Percentiles rank a stretch among this genome's conserved stretches.
phyloP scores from a whole-genome alignment of 2,113 vertebrate species.

The Lophius piscatorius region DNA sequence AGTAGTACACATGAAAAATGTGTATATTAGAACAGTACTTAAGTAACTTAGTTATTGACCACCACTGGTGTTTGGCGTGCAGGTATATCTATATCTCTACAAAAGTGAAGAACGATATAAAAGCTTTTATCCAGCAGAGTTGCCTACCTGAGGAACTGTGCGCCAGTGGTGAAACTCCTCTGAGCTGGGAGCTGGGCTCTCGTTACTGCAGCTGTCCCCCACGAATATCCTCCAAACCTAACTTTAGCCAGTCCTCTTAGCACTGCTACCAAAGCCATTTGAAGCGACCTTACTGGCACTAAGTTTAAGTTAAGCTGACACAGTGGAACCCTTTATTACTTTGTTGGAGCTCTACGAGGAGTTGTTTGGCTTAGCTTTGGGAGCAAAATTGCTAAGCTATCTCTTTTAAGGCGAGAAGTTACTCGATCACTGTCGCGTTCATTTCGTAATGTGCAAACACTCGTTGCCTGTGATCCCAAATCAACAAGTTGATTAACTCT shows the following conservation, averaged over 20 bases:
- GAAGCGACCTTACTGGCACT: not conserved
- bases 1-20: too few relatives aligned
- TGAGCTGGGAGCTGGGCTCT: not conserved
- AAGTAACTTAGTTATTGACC: too few relatives aligned
- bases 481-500: not conserved
- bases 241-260: slow-evolving; percentile 36
- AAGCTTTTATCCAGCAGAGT: too few relatives aligned
- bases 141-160: slow-evolving; percentile 47
- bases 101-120: too few relatives aligned
- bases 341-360: not conserved
- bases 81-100: too few relatives aligned
- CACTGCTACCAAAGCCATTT: slow-evolving; percentile 62
- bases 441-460: slow-evolving; percentile 43
- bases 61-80: too few relatives aligned
- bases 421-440: slow-evolving; percentile 43
- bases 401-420: slow-evolving; percentile 45
- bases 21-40: too few relatives aligned
- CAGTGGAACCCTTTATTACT: not conserved
- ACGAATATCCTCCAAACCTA: slow-evolving; percentile 12
- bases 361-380: too few relatives aligned
- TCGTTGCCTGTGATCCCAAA: not conserved
- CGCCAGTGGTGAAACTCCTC: slow-evolving; percentile 46
- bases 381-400: slow-evolving; percentile 27
- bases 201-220: slow-evolving; percentile 21
- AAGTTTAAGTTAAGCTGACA: not conserved